Base-by-base conservation (phyloP, 1,140 invertebrate species). In the Aphidius gifuensis region DNA sequence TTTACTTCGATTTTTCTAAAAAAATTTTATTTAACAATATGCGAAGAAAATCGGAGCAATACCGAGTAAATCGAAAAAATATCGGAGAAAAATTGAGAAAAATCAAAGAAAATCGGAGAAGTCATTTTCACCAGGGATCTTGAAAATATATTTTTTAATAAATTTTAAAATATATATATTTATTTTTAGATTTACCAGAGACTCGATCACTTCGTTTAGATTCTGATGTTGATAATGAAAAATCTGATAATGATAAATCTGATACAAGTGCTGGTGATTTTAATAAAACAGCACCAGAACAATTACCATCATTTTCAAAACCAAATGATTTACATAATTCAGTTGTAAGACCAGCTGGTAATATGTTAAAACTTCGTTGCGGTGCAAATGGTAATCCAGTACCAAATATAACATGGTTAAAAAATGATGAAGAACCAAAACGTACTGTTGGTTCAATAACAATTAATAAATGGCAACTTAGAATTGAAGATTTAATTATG, bases 321-420 rank as follows among this genome's bases (percentile, higher is more conserved):
- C 68, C 61, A 5, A 75, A 81, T 46, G 82, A 83, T 58, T 83
- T 86, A 83, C 75, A 80, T 40, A 69, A 72, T 53, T 69, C 77
- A 4, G 71, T 87, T 2, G 84, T 85, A 4, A 86, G 86, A 64
- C 88, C 89, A 2, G 90, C 88, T 6, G 90, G 89, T 6, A 88
- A 86, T 55, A 85, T 83, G 69, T 72, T 89, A 0, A 78, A 80
- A 46, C 72, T 92, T 0, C 85, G 84, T 61, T 92, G 90, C 73
- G 83, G 83, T 23, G 86, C 86, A 6, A 70, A 78, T 38, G 87
- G 91, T n/a, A 88, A 89, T 71, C 90, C 91, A 0, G 83, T 81
- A 23, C 90, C 91, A 2, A 91, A 87, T 61, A 88, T 92, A 62
- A 89, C 87, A 1, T 94, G 92, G 92, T 83, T 84, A 11, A 92